Percentiles rank a stretch among this genome's conserved stretches.
Evolutionary conservation across 1,140 invertebrate genomes (phyloP).

Genomic region (Solenopsis invicta): DNA sequence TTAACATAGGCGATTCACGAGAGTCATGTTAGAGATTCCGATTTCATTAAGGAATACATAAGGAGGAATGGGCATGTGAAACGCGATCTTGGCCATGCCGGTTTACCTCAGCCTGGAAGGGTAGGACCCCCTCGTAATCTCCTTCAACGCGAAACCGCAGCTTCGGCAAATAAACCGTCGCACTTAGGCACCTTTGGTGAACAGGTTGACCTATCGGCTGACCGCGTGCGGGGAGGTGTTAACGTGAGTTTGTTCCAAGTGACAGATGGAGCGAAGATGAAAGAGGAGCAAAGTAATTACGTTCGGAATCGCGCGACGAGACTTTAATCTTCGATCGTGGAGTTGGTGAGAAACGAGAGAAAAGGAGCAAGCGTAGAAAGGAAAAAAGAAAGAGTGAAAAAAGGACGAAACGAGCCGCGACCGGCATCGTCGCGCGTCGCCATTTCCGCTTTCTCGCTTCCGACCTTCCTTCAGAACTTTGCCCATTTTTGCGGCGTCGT

Average conservation of each 20-base stretch:
- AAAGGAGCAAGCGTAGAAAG: background rate
- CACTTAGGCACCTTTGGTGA: constrained; percentile 70
- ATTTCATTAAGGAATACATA: constrained; percentile 47
- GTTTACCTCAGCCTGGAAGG: background rate
- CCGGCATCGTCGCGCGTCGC: constrained; percentile 34
- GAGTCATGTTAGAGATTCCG: constrained; percentile 23
- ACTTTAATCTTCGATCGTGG: constrained; percentile 79
- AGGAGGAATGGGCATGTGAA: background rate
- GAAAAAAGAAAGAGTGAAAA: background rate
- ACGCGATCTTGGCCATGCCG: background rate
- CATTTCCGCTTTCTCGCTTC: constrained; percentile 55
- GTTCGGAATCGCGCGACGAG: constrained; percentile 69
- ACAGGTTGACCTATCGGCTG: constrained; percentile 67
- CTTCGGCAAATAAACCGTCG: constrained; percentile 74
- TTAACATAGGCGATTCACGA: constrained; percentile 1
- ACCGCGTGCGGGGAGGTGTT: constrained; percentile 53
- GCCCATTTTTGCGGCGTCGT: constrained; percentile 58
- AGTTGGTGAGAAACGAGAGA: background rate
- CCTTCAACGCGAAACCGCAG: constrained; percentile 30
- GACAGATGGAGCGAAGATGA: constrained; percentile 78
- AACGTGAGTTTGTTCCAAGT: constrained; percentile 70
- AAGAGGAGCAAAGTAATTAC: constrained; percentile 80
- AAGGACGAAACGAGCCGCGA: constrained; percentile 47
- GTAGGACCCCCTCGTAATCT: constrained; percentile 12
- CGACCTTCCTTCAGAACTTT: constrained; percentile 50